Percentiles rank a stretch among this genome's conserved stretches.
Evolutionary conservation across 2,888 invertebrate species (phyloP).

Genomic region (Holacanthella duospinosa): DNA sequence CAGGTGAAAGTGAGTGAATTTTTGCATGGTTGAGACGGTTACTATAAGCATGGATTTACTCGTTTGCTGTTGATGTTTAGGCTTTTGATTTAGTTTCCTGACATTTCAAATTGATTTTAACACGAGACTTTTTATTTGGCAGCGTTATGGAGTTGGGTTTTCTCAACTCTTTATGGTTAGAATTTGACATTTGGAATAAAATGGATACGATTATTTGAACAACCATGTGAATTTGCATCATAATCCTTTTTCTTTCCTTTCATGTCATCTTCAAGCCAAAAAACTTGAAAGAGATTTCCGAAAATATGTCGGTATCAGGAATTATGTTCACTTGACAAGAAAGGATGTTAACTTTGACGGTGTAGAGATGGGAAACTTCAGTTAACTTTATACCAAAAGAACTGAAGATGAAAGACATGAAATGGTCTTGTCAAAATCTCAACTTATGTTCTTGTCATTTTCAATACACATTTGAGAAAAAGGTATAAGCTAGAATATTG

Average conservation of each 20-base stretch:
- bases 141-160: too few relatives aligned
- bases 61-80: too few relatives aligned
- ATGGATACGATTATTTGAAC: neutral
- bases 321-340: neutral
- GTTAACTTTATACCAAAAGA: neutral
- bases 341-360: neutral
- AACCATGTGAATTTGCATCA: neutral
- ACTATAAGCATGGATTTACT: too few relatives aligned
- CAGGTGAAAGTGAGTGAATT: too few relatives aligned
- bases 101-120: too few relatives aligned
- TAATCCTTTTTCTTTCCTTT: neutral
- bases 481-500: neutral
- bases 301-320: neutral
- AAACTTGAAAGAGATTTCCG: neutral
- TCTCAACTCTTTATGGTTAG: too few relatives aligned
- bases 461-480: neutral
- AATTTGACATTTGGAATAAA: neutral
- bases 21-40: too few relatives aligned
- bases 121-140: too few relatives aligned
- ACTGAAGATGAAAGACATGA: neutral
- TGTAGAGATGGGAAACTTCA: neutral
- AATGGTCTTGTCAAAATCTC: neutral
- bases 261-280: neutral
- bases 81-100: too few relatives aligned
- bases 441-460: neutral